Evolutionary conservation across 2,888 invertebrate genomes (phyloP), one percentile per base, ranked within the genome.

Genomic region (Anagyrus pseudococci): DNA sequence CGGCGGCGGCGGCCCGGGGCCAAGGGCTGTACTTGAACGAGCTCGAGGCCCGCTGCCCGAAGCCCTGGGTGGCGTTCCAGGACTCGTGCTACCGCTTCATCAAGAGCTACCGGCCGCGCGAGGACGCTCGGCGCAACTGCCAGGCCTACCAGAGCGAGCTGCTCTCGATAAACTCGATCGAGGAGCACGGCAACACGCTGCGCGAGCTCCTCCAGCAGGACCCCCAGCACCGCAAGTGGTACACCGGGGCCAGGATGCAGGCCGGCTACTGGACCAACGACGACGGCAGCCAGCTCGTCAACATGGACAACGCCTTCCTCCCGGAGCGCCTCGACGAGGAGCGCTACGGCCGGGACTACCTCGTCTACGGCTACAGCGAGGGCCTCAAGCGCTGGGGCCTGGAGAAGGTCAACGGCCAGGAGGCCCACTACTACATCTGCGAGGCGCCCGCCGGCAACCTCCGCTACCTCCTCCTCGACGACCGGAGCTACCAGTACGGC

Each of bases 41-140:
- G 6, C 26, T 57, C 15, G 63, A 69, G 23, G 71, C 72, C 47
- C 73, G 83, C 74, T 97, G 97, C 81, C 96, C 96, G 0, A 88
- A 90, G 56, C 87, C 93, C 78, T 97, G 97, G 97, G 82, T 90
- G n/a, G 86, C 87, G 29, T 92, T 86, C 75, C 87, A 89, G 68
- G 88, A 90, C 65, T 88, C 90, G 0, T 98, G 97, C 80, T 96
- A 94, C 78, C 88, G 93, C 54, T 97, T 96, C 75, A 92, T 93
- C 2, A 91, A 93, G 74, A 94, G 94, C 4, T 96, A 96, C 0
- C 90, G 89, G 59, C 88, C 88, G 44, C 88, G 90, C 75, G 89
- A 88, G 71, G 94, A 94, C 72, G 94, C 96, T 0, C 86, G 90
- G 70, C 87, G 87, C 73, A 91, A 93, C 71, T 96, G 96, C 77